Evolutionary conservation across 2,113 vertebrate genomes (phyloP), one percentile per base, ranked within the genome.

Genomic region (Nibea albiflora): DNA sequence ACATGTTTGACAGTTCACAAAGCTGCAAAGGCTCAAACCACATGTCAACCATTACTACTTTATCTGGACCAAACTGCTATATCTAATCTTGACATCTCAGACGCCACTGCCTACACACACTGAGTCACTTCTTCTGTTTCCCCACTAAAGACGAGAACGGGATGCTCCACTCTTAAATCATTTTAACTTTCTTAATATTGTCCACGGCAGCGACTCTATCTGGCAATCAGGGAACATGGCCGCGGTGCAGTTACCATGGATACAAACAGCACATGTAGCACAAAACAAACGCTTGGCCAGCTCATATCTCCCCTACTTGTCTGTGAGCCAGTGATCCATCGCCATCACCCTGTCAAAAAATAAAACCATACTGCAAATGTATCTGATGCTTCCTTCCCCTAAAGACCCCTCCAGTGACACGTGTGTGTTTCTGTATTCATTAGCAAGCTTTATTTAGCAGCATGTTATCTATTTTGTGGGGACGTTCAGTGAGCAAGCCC

Each of bases 241-340:
- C 80, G n/a, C 35, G 31, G 74, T 71, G 78, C 82, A 75, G 93
- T 95, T 93, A 70, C 93, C 92, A 92, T 95, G 93, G 95, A 86
- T 92, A 95, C 95, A 94, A 94, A 93, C 92, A 92, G 92, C 84
- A 79, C 88, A 90, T 81, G 75, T 35, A 88, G 78, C 83, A 90
- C 87, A 92, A 90, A 89, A 91, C 86, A 87, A 88, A 84, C 7
- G 54, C 72, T 67, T 66, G 78, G 89, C 89, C 82, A 39, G 81
- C 85, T 90, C 86, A 84, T 93, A 92, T 93, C 91, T 85, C 85
- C 69, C 85, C 90, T 75, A 88, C 90, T 92, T 93, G 86, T 88
- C 83, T 61, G 66, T 42, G 85, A 89, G 85, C 88, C 89, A 79
- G 91, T 81, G 88, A 92, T 92, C 85, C 88, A 77, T 90, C 86